Percentiles rank a stretch among this genome's conserved stretches.
Evolutionary conservation across 2,797 vertebrate genomes (phyloP).

Genomic region (Muscicapa striata): DNA sequence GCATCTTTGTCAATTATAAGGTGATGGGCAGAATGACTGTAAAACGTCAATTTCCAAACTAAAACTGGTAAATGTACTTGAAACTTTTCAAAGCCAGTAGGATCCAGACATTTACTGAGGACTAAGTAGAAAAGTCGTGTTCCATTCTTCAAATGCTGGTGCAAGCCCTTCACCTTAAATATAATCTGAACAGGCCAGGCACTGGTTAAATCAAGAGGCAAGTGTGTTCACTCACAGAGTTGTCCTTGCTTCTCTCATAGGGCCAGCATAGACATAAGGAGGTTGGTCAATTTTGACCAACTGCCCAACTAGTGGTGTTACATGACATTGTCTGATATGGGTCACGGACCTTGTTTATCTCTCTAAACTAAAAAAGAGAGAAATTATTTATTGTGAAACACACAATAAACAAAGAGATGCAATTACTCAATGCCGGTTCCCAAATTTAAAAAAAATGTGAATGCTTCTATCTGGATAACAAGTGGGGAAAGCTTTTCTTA

Average conservation of each 20-base stretch:
- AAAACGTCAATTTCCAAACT: background rate
- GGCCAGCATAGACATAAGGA: background rate
- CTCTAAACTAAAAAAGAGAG: background rate
- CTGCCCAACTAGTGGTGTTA: background rate
- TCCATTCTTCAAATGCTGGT: background rate
- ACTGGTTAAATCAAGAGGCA: background rate
- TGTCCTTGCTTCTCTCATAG: background rate
- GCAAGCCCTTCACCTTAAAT: background rate
- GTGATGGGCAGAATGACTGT: background rate
- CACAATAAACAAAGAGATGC: background rate
- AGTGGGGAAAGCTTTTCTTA: background rate
- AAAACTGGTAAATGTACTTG: background rate
- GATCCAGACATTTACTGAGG: background rate
- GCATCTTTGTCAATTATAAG: background rate
- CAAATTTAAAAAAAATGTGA: background rate
- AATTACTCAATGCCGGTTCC: background rate
- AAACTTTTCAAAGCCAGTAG: background rate
- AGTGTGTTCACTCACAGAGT: background rate
- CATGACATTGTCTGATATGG: fast-evolving
- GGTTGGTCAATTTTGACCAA: background rate
- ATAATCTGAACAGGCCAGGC: background rate
- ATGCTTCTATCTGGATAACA: background rate
- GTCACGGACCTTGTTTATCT: background rate
- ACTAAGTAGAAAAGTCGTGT: background rate
- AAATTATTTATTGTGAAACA: background rate